Conservation (phyloP, 1,140 invertebrate genomes). For the Melipona quadrifasciata region DNA sequence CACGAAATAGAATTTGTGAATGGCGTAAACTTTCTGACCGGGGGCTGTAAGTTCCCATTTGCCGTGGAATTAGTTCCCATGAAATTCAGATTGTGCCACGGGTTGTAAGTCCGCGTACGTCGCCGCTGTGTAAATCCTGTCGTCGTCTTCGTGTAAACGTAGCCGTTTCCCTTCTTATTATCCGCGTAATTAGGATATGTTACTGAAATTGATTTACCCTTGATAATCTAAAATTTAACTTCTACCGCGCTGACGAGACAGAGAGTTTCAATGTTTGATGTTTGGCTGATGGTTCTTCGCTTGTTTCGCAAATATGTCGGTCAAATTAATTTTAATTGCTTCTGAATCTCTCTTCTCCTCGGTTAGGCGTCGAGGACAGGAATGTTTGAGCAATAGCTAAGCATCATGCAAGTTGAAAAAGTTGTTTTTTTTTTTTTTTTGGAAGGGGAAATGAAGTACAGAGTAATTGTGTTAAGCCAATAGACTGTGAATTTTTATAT, state of each 20-base stretch:
- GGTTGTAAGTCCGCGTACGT: slow-evolving; percentile 43
- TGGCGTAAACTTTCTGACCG: too few relatives aligned
- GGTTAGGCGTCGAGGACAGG: not conserved
- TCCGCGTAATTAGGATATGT: slow-evolving; percentile 22
- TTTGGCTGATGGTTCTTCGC: not conserved
- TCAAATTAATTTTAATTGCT: not conserved
- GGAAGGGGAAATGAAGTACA: not conserved
- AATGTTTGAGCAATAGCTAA: not conserved
- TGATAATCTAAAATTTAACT: slow-evolving; percentile 23
- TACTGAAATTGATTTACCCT: slow-evolving; percentile 33
- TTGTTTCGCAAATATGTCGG: not conserved
- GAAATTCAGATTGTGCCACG: slow-evolving; percentile 54
- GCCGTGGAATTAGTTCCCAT: slow-evolving; percentile 51
- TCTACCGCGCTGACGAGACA: not conserved
- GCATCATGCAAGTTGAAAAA: not conserved
- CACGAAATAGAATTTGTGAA: too few relatives aligned
- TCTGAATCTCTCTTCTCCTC: not conserved
- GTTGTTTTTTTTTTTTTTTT: too few relatives aligned
- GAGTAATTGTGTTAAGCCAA: not conserved
- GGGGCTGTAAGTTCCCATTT: too few relatives aligned
- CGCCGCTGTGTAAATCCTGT: slow-evolving; percentile 31
- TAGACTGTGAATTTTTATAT: too few relatives aligned
- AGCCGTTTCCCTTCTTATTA: slow-evolving; percentile 39
- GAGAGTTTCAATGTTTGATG: slow-evolving; percentile 15
- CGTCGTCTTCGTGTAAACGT: not conserved